Base-by-base conservation (phyloP, 2,113 vertebrate genomes). In the Laticauda laticaudata region DNA sequence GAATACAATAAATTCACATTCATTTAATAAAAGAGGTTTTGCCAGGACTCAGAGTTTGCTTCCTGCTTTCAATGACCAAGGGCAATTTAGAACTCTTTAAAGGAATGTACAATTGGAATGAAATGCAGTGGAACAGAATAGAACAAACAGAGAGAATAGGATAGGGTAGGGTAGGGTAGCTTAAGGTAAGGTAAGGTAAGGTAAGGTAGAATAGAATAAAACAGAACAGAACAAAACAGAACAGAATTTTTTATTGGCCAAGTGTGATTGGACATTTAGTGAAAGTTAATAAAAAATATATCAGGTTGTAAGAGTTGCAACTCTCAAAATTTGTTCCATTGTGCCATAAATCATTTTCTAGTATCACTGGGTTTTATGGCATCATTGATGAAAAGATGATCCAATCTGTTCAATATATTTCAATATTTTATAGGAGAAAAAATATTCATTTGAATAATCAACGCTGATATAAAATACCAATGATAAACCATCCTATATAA, bases 171-270 rank as follows among this genome's bases (percentile, higher is more conserved):
- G 26, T 26, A 4, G 59, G 10, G 10, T 1, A 11, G 59, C 10
- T 39, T 1, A 11, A 23, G 24, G 9, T 3, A 3, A 9, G 10
- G 10, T 1, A 11, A 9, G 26, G 26, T 4, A 3, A 5, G 1
- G 11, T 26, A 11, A 9, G 9, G 9, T 26, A 26, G 9, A 61
- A 61, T 26, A 4, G 9, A 61, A 26, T 1, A 10, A 8, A 61
- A 61, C 0, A 3, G 55, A 56, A 21, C 4, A 5, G 55, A 56
- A 21, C 5, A 20, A 4, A 56, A 56, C 4, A 56, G 55, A 56
- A 56, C 3, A 2, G 56, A 57, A 57, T 23, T 56, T 5, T 24
- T 59, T 59, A 64, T 64, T 64, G 61, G 26, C 4, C 10, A 29
- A 64, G 1, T 29, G 4, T 29, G 61, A 64, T 64, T 29, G 61